These are phyloP conservation scores for Egretta garzetta DNA, from an alignment of 2,113 vertebrate species.

Conservation along the genomic window DNA sequence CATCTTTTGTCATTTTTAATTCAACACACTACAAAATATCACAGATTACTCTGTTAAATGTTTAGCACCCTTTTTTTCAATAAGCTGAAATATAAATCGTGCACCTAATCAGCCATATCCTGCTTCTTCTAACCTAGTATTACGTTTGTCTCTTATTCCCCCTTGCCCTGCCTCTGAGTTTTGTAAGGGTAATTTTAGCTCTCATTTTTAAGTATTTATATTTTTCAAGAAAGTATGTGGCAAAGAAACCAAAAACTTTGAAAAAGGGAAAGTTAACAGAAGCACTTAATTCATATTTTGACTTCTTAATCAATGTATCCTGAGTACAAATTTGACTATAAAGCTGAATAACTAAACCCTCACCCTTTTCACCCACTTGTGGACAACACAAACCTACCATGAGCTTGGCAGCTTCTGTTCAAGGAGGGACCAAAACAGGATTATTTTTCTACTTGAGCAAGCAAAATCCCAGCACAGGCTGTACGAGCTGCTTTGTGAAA, in stretches of 20 bases:
- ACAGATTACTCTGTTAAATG: background rate
- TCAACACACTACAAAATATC: background rate
- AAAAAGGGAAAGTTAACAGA: background rate
- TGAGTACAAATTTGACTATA: background rate
- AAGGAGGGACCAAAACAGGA: background rate
- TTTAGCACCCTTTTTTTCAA: background rate
- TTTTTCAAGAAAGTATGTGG: background rate
- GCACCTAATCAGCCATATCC: background rate
- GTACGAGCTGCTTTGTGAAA: background rate
- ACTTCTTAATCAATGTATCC: background rate
- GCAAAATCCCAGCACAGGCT: background rate
- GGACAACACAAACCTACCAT: background rate
- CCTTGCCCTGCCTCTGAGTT: background rate
- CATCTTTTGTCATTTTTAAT: background rate
- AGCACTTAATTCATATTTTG: background rate
- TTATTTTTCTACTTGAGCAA: background rate
- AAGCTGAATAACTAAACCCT: background rate
- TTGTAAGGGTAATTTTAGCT: background rate
- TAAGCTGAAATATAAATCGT: background rate
- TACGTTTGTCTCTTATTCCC: background rate
- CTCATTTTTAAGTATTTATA: background rate
- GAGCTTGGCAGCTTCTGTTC: background rate
- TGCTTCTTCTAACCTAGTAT: background rate
- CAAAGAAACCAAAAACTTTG: background rate
- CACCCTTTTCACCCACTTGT: background rate